Evolutionary conservation across 2,113 vertebrate species (phyloP).

Genomic region (Ptilorrhoa leucosticta): DNA sequence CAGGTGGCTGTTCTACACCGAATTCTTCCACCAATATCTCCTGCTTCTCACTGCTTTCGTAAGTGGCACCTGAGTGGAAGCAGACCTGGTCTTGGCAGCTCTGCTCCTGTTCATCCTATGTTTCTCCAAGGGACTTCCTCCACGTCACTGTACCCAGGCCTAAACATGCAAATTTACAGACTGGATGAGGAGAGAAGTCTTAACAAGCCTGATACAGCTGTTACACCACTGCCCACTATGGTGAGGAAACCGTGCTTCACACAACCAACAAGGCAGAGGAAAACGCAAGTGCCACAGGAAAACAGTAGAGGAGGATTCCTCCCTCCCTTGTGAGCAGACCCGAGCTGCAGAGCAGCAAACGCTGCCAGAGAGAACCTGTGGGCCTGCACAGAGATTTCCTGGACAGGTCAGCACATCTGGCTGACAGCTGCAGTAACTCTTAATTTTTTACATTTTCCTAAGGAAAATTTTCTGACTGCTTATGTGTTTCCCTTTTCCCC

Average conservation of each 20-base stretch:
- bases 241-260: background rate
- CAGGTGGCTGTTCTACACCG: background rate
- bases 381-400: background rate
- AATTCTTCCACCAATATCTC: background rate
- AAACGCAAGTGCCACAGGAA: background rate
- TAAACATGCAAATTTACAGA: background rate
- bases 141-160: background rate
- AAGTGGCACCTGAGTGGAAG: background rate
- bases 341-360: background rate
- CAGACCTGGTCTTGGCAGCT: background rate
- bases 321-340: background rate
- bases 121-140: background rate
- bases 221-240: background rate
- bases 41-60: background rate
- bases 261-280: background rate
- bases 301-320: background rate
- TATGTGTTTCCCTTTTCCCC: background rate
- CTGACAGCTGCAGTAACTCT: background rate
- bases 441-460: background rate
- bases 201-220: background rate
- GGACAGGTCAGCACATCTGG: background rate
- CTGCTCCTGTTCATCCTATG: background rate
- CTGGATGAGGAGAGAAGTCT: background rate
- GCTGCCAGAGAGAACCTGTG: background rate
- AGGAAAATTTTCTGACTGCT: background rate